These are phyloP conservation scores for Parthenolecanium corni DNA, from an alignment of 2,888 invertebrate genomes.

Conservation along the genomic window DNA sequence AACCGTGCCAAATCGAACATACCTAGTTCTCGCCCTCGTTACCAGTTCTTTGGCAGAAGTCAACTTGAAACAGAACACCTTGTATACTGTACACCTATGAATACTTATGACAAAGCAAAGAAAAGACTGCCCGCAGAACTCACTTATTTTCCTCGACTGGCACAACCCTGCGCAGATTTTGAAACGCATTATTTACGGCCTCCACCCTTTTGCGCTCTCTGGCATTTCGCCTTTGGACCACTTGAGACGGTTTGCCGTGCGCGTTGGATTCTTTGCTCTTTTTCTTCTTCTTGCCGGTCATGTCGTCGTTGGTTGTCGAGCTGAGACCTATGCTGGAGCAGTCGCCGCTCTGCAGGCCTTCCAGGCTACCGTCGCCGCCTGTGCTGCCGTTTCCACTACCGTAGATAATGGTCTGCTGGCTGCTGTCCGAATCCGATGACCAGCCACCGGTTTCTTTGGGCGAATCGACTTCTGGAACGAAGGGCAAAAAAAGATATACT, in stretches of 20 bases:
- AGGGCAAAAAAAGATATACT: no score
- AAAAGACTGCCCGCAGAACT: no score
- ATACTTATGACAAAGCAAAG: no score
- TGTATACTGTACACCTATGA: no score
- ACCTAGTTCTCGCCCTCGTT: no score
- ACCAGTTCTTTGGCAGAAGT: no score
- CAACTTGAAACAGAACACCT: no score
- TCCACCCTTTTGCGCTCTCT: conserved; percentile 51
- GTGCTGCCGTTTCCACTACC: conserved; percentile 6
- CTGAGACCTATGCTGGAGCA: conserved; percentile 3
- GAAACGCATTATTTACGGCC: conserved; percentile 52
- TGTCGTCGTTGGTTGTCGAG: conserved; percentile 27
- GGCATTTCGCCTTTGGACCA: conserved; percentile 43
- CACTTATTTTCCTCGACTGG: conserved; percentile 39
- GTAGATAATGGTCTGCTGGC: conserved; percentile 30
- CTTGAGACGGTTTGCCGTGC: conserved; percentile 30
- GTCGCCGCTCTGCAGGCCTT: conserved; percentile 3
- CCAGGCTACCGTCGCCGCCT: neutral
- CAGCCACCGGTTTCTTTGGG: conserved; percentile 27
- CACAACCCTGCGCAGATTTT: conserved; percentile 46
- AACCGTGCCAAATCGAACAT: no score
- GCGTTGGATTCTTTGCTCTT: conserved; percentile 29
- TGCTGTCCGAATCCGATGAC: conserved; percentile 31
- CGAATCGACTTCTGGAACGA: conserved; percentile 18
- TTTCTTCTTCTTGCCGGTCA: conserved; percentile 22